A percentile compares a stretch with the other conserved stretches of the same genome.
phyloP scores from a whole-genome alignment of 2,113 vertebrate species.

The Capra hircus region DNA sequence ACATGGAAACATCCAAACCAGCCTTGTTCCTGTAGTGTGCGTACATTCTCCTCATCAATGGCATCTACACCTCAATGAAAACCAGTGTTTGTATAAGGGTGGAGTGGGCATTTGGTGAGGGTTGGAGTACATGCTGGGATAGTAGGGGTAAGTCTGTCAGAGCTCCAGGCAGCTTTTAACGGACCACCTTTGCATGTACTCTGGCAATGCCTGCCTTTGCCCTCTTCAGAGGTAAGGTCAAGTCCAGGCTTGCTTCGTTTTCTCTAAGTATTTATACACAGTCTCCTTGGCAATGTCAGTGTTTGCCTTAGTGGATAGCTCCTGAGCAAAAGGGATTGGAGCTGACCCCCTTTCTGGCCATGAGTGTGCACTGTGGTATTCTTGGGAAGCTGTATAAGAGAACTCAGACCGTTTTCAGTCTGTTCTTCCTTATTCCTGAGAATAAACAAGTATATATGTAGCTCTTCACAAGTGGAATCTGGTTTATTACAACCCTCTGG shows the following conservation, averaged over 20 bases:
- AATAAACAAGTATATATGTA: background rate
- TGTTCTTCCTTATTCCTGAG: background rate
- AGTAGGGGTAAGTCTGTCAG: background rate
- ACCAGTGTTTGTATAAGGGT: no score
- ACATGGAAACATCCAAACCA: background rate
- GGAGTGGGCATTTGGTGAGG: background rate
- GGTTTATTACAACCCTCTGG: background rate
- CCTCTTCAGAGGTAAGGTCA: background rate
- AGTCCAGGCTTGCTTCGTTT: background rate
- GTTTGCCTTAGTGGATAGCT: background rate
- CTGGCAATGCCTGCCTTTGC: background rate
- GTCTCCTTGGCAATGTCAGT: background rate
- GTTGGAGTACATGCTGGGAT: background rate
- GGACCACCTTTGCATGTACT: background rate
- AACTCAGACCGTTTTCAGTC: background rate
- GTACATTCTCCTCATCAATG: background rate
- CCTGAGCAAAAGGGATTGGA: background rate
- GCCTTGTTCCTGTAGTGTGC: background rate
- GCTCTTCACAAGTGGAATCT: background rate
- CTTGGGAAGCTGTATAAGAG: background rate
- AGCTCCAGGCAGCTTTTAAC: background rate
- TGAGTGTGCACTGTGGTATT: background rate
- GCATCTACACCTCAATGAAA: background rate
- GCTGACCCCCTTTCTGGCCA: background rate
- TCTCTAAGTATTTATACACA: background rate